Evolutionary conservation across 2,113 vertebrate genomes (phyloP).

Genomic region (Leucosticte australis): DNA sequence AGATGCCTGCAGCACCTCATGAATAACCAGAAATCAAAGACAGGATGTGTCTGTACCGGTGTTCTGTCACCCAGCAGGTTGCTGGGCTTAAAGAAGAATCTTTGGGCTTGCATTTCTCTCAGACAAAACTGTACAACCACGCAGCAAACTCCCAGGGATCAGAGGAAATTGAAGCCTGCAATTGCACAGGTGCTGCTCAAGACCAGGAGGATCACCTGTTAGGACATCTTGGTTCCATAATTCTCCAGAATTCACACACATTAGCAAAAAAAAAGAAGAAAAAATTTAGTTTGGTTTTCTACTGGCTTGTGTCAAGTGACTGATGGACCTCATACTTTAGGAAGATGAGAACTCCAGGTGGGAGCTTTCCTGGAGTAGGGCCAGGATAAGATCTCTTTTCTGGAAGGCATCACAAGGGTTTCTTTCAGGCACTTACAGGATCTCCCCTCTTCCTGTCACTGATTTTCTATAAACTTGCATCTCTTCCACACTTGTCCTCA

Average conservation of each 20-base stretch:
- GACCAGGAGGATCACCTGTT: neutral
- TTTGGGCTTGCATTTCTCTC: neutral
- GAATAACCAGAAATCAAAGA: neutral
- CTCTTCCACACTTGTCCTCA: neutral
- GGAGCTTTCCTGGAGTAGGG: neutral
- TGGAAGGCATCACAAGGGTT: neutral
- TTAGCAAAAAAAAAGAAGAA: neutral
- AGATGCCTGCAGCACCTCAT: neutral
- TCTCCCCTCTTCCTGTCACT: neutral
- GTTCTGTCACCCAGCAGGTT: neutral
- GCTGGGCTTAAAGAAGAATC: neutral
- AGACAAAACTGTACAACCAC: neutral
- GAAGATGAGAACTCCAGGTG: neutral
- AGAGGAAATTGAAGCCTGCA: neutral
- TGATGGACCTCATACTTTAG: neutral
- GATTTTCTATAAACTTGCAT: neutral
- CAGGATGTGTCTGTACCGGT: neutral
- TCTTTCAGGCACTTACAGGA: neutral
- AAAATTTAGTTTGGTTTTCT: neutral
- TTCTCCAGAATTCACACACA: neutral
- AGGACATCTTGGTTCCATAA: neutral
- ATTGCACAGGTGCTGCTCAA: neutral
- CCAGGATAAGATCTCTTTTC: neutral
- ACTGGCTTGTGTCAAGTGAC: neutral
- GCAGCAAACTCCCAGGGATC: neutral